Evolutionary conservation across 2,797 vertebrate genomes (phyloP).

Genomic region (Fistularia tabacaria): DNA sequence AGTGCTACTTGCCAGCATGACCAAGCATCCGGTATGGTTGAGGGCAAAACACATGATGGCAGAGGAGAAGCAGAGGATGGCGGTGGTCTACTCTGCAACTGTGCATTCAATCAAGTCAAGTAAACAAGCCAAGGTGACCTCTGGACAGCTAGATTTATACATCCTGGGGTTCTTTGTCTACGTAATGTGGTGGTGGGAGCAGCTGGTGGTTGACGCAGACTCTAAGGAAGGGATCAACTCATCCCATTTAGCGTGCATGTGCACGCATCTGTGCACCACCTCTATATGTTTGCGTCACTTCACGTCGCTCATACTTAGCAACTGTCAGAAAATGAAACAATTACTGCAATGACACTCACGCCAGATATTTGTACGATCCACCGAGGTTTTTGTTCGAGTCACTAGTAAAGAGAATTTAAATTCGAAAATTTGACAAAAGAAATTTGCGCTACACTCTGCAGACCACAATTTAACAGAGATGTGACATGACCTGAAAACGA

Average conservation of each 20-base stretch:
- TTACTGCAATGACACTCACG: no score
- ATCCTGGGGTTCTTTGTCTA: constrained; percentile 55
- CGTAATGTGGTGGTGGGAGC: constrained; percentile 49
- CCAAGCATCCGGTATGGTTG: constrained; percentile 23
- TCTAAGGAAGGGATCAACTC: constrained; percentile 66
- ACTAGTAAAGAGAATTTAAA: no score
- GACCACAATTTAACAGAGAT: constrained; percentile 24
- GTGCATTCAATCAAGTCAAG: constrained; percentile 49
- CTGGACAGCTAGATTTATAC: constrained; percentile 62
- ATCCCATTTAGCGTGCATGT: constrained; percentile 53
- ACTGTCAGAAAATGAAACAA: no score
- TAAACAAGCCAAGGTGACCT: constrained; percentile 75
- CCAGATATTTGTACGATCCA: no score
- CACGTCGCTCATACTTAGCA: neutral
- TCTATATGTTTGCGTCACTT: constrained; percentile 42
- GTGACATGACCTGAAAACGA: constrained; percentile 31
- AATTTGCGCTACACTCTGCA: neutral
- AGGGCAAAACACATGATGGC: constrained; percentile 31
- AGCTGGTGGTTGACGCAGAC: constrained; percentile 69
- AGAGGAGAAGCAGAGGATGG: constrained; percentile 34
- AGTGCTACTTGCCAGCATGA: constrained; percentile 47
- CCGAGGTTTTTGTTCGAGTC: no score
- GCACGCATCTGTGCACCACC: constrained; percentile 13
- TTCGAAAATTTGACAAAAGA: no score
- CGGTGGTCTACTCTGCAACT: constrained; percentile 45